Evolutionary conservation across 2,888 invertebrate species (phyloP), one percentile per base, ranked within the genome.

Genomic region (Apamea epomidion): DNA sequence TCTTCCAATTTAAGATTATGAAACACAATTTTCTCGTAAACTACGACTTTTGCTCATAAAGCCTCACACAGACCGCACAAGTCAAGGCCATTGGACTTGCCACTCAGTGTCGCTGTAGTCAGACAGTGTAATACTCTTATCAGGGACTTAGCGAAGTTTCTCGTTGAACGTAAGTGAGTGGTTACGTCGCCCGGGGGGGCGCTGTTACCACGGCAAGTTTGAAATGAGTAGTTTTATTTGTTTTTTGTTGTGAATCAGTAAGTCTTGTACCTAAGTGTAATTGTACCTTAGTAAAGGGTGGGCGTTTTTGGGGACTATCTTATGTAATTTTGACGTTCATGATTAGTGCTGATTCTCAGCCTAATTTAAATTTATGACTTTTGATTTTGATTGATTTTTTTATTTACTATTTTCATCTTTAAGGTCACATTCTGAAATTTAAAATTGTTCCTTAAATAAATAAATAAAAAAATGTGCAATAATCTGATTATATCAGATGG

Each of bases 61-160:
- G 51, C 21, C 54, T 16, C 10, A 1, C 64, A 18, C 32, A 80
- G 25, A 75, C 54, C 48, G 42, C 45, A 21, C 48, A n/a, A 75
- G 51, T 51, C 54, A 68, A 64, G 8, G 65, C 72, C 68, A 58
- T 25, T 62, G 29, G n/a, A 82, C 37, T 79, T 71, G 8, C 21
- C 76, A 76, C 76, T 75, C 76, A 70, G 60, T 76, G 25, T 29
- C 78, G 83, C 72, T 77, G 64, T 75, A 84, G 60, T 65, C 58
- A 65, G 73, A 82, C 65, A 8, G 69, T 81, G 45, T 82, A 74
- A 84, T 80, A 74, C 80, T 78, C 71, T 80, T 81, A 82, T 80
- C 78, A 42, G 37, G 32, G 14, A 70, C 87, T 87, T 86, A 77
- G 45, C 64, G 16, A 86, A 87, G 74, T 81, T 86, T 70, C 64